phyloP scores from a whole-genome alignment of 2,113 vertebrate species.

The Zosterops lateralis region DNA sequence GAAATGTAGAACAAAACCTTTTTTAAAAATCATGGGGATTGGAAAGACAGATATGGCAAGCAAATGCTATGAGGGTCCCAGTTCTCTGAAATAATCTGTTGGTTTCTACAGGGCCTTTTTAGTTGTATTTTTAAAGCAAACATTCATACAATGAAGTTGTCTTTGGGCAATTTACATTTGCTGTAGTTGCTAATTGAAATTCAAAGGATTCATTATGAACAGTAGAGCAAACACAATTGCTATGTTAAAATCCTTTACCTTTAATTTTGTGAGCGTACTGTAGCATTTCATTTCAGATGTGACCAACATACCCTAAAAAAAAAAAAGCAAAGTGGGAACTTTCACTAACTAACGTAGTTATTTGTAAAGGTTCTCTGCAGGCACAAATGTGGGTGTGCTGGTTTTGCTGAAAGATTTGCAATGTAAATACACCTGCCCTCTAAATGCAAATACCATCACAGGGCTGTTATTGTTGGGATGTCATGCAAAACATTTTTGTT shows the following conservation, averaged over 20 bases:
- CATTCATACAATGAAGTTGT: neutral
- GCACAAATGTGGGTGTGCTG: neutral
- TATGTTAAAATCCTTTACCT: neutral
- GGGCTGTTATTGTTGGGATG: neutral
- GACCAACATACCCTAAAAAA: neutral
- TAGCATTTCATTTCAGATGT: neutral
- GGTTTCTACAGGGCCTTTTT: neutral
- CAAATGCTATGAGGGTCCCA: neutral
- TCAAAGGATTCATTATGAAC: neutral
- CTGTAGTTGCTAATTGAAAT: neutral
- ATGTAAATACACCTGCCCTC: constrained; percentile 5
- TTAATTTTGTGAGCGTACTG: neutral
- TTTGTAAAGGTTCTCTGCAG: neutral
- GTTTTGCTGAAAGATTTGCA: neutral
- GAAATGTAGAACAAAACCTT: neutral
- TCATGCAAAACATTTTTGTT: neutral
- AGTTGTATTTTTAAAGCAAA: neutral
- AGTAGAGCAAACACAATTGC: neutral
- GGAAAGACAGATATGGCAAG: neutral
- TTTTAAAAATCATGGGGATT: neutral
- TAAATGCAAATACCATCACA: neutral
- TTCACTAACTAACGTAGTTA: neutral
- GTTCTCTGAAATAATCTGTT: neutral
- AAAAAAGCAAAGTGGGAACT: neutral
- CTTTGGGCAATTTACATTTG: constrained; percentile 25